Evolutionary conservation across 2,888 invertebrate species (phyloP), one percentile per base, ranked within the genome.

Genomic region (Sarcophaga variegata): DNA sequence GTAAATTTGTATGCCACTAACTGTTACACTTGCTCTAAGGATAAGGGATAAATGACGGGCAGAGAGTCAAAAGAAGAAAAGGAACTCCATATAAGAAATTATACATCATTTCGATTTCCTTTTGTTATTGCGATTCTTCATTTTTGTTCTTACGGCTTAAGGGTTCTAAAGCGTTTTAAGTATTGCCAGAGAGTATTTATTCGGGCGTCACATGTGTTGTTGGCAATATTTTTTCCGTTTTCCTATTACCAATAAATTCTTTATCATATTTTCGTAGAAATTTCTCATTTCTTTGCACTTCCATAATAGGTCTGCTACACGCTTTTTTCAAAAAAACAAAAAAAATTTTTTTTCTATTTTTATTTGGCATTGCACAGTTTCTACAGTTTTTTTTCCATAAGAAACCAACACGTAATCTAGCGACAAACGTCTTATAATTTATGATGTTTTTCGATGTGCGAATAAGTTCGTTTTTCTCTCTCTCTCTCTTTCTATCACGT

Each of bases 1-100:
- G 88, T 74, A 88, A 88, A 88, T 88, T 88, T 87, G 86, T 84
- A 79, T 17, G 83, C 83, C 83, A 78, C 81, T 84, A 87, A 71
- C 75, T 84, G 70, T 76, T 81, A 76, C 83, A 84, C 66, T 81
- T 81, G 84, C 78, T 64, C 11, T 37, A 78, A 74, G 78, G 81
- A 77, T 37, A 78, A 74, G 77, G 81, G 78, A 75, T 78, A 75
- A 60, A 67, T 37, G 69, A 17, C 37, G 37, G 69, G 63, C 64
- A 49, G 69, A 74, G 59, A 69, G 77, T 69, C 81, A 74, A 74
- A 54, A 81, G 75, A 17, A 47, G 4, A n/a, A 45, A 63, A 47
- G 77, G 66, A 71, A 71, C 69, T 47, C 47, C 49, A 72, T 27
- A 86, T 79, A 80, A 80, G 71, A 82, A 80, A 83, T 80, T 82